Conservation (phyloP, 2,888 invertebrate genomes). For the Tillus elongatus region DNA sequence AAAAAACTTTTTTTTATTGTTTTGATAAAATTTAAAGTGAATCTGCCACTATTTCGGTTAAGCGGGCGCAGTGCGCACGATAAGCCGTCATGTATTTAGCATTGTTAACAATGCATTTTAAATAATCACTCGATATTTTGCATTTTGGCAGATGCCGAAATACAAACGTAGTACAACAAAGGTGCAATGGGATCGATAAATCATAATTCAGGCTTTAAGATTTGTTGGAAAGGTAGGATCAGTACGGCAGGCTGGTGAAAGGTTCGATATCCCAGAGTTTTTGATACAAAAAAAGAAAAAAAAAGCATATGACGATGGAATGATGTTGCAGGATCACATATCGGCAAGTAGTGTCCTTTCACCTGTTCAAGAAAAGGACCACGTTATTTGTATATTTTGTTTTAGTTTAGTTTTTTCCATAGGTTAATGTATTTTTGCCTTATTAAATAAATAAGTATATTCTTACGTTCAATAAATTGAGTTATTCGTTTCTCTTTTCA, state of each 20-base stretch:
- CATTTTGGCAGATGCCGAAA: background rate
- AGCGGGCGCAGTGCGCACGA: background rate
- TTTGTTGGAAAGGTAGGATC: conserved; percentile 14
- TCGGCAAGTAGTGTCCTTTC: conserved; percentile 15
- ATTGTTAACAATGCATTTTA: no score
- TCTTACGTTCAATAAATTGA: conserved; percentile 6
- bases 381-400: conserved; percentile 6
- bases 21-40: background rate
- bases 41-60: background rate
- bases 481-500: conserved; percentile 6
- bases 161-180: background rate
- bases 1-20: background rate
- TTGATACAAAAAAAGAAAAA: conserved; percentile 17
- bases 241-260: conserved; percentile 14
- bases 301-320: conserved; percentile 17
- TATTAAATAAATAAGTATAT: conserved; percentile 2
- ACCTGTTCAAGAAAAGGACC: conserved; percentile 14
- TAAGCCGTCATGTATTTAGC: background rate
- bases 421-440: background rate
- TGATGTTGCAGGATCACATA: conserved; percentile 13
- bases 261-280: conserved; percentile 18
- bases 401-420: background rate
- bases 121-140: background rate
- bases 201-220: conserved; percentile 4
- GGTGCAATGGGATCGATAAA: background rate